Evolutionary conservation across 2,113 vertebrate species (phyloP), one percentile per base, ranked within the genome.

Genomic region (Rissa tridactyla): DNA sequence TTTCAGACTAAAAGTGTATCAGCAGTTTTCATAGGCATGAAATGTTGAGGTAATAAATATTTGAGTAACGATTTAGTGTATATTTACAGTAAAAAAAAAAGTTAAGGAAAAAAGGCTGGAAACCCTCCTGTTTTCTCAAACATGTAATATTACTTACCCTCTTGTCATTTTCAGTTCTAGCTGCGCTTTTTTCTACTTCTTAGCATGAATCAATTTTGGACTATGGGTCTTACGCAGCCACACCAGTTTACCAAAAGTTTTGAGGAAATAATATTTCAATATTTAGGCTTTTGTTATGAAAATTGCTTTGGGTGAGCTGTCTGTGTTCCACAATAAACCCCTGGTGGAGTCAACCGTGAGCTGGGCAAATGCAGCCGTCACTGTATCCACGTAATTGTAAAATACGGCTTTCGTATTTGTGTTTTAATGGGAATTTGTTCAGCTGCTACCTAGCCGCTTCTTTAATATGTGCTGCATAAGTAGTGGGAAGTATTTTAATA

Each of bases 311-410:
- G 25, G 29, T n/a, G 51, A 57, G 40, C 80, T 71, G 73, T 12
- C 57, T 17, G 32, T 20, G 30, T 46, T 82, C 47, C 21, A 12
- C 23, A 15, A 8, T 5, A 61, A 40, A 71, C 80, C 70, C 64
- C 32, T 30, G 13, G 19, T 38, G 62, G 54, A 38, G 34, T 76
- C 58, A 51, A 0, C 66, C 40, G 5, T 5, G 82, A 78, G 36
- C 54, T n/a, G 47, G 60, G 46, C 82, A 46, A 51, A 23, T 30
- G n/a, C 0, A 20, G 34, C 72, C 0, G 0, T 79, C 36, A 3
- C 52, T 4, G 10, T 68, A 32, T 34, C n/a, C 70, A 6, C 15
- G 2, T 46, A 13, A 21, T 16, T 78, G 34, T 72, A 62, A 86
- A 78, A 72, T 78, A 32, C 3, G 25, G 36, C 47, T 34, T 92